Base-by-base conservation (phyloP, 2,888 invertebrate species). In the Euzophera pinguis region DNA sequence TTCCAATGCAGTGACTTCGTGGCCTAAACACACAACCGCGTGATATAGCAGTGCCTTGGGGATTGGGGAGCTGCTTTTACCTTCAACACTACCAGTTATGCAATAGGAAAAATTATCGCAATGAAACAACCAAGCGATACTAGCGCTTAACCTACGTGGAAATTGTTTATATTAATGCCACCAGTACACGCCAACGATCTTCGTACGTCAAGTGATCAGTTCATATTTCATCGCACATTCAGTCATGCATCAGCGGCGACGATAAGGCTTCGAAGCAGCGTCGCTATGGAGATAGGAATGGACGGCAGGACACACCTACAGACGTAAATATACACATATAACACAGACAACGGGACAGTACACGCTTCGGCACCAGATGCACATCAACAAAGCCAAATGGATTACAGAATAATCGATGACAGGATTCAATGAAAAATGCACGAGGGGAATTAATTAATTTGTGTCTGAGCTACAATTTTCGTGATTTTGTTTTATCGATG, bases 181-280 rank as follows among this genome's bases (percentile, higher is more conserved):
- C 6, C 4, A 7, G 9, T 32, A 14, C 13, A 27, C 4, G 13
- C 27, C n/a, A 13, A 13, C 45, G 13, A 45, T 45, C 45, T 45
- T 45, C 45, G 10, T 45, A 29, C 45, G 32, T 35, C 50, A 37
- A 50, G 39, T 35, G 50, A 35, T 35, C 50, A 35, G 34, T 50
- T 50, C 50, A 50, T 50, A 43, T 43, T 50, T 43, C 50, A 43
- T 35, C 22, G 43, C 43, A 43, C 50, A 50, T n/a, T 43, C 43
- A 34, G 35, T 42, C 43, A 43, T 50, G 50, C 42, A 43, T 50
- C 50, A 50, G 43, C 35, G 42, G 14, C 16, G 39, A 35, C 34
- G 50, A 50, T 50, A 50, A 50, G 43, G 50, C 50, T 42, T 14
- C 34, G 42, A 41, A 35, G 35, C 34, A 17, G 22, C 35, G 50